Evolutionary conservation across 2,113 vertebrate species (phyloP), one percentile per base, ranked within the genome.

Genomic region (Orthonyx spaldingii): DNA sequence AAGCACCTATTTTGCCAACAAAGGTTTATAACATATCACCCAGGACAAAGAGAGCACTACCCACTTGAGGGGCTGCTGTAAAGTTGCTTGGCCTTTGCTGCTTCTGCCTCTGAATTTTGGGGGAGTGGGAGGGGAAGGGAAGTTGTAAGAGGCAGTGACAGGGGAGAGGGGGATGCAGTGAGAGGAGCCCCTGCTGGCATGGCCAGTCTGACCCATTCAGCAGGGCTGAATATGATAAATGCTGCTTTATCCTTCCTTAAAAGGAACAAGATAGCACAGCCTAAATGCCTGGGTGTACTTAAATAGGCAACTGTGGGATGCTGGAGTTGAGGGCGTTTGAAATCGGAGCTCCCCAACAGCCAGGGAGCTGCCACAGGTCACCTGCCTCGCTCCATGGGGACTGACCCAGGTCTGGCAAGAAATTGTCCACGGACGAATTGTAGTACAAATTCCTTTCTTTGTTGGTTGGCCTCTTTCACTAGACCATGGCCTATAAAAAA

Each of bases 161-260:
- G 65, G 15, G 1, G 30, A 65, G 64, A 93, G 82, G 69, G 95
- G 68, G 97, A 98, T 52, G 93, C 96, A 95, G 96, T 37, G 97
- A 98, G 98, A 97, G 97, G 98, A 98, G 97, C 98, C 98, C 99
- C 97, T 50, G 85, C 98, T 98, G 97, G 97, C 97, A 92, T 53
- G 87, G 97, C 98, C 96, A 93, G 98, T 98, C 98, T 97, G 97
- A 98, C 98, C 98, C 98, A 98, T 98, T 99, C 99, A 99, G 98
- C 97, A 95, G 98, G 98, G 97, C 98, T 98, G 98, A 99, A 99
- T 99, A 98, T 98, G 97, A 99, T 99, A 99, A 99, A 98, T 96
- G 97, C 97, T 32, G 98, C 98, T 99, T 99, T 99, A 98, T 98
- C 96, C 97, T 95, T 85, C 97, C 96, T 97, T 98, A 97, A 98